Percentiles rank a stretch among this genome's conserved stretches.
Conservation (phyloP, 2,113 vertebrate genomes). For the Archocentrus centrarchus region DNA sequence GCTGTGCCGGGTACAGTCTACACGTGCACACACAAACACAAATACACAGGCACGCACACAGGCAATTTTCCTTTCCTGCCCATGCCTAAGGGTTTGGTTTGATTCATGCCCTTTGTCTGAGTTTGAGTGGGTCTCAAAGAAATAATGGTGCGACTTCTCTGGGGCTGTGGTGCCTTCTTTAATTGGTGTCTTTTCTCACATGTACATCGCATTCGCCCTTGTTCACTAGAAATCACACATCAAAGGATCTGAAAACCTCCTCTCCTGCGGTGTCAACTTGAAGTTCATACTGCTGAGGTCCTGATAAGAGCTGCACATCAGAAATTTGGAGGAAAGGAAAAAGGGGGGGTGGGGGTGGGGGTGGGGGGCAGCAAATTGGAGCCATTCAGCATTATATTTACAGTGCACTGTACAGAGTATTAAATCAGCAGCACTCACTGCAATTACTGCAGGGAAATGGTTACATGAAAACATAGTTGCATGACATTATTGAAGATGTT, state of each 20-base stretch:
- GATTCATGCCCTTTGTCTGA: conserved; percentile 77
- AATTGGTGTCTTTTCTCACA: conserved; percentile 75
- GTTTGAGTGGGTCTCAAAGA: conserved; percentile 69
- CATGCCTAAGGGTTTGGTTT: conserved; percentile 75
- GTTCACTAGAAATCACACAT: conserved; percentile 72
- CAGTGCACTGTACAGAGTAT: neutral
- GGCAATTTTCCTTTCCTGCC: conserved; percentile 53
- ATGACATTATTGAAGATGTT: neutral
- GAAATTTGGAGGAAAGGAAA: neutral
- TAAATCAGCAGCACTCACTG: neutral
- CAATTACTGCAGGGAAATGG: neutral
- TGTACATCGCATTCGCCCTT: conserved; percentile 72
- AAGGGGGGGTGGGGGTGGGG: too few species aligned
- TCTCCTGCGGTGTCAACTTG: conserved; percentile 51
- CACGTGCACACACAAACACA: conserved; percentile 2
- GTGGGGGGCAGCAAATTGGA: conserved; percentile 11
- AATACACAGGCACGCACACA: neutral
- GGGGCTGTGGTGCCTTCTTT: conserved; percentile 62
- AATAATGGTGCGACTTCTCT: conserved; percentile 72
- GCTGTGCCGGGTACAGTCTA: conserved; percentile 29
- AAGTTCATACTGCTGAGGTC: conserved; percentile 49
- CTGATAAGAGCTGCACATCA: conserved; percentile 25
- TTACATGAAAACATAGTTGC: neutral
- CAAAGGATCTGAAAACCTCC: conserved; percentile 64
- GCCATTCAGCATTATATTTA: neutral